Evolutionary conservation across 2,113 vertebrate genomes (phyloP).

Genomic region (Maccullochella peelii): DNA sequence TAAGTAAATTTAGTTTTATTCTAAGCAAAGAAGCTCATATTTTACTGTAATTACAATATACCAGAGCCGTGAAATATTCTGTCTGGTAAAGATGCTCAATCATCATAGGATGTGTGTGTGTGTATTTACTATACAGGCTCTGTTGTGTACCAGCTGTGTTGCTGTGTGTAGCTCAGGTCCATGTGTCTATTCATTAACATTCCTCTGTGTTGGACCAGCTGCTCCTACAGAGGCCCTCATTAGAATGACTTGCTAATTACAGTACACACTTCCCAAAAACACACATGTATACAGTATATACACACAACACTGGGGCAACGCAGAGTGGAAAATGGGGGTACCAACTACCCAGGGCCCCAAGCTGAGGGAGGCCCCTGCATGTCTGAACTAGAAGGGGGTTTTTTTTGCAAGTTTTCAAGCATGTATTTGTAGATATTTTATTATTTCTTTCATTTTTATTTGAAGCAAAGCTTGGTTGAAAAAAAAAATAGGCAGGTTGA

Average conservation of each 20-base stretch:
- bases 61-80: not conserved
- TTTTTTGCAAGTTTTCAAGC: slow-evolving; percentile 8
- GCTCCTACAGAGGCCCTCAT: slow-evolving; percentile 70
- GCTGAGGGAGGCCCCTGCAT: not conserved
- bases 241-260: slow-evolving; percentile 72
- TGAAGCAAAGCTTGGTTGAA: not conserved
- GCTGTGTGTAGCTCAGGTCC: slow-evolving; percentile 41
- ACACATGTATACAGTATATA: slow-evolving; percentile 21
- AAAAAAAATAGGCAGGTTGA: not conserved
- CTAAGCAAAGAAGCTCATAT: not conserved
- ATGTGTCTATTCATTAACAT: slow-evolving; percentile 82
- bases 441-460: not conserved
- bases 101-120: not conserved
- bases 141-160: slow-evolving; percentile 60
- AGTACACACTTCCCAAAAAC: slow-evolving; percentile 57
- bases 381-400: slow-evolving; percentile 10
- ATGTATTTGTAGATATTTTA: not conserved
- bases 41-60: not conserved
- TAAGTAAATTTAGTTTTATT: not conserved
- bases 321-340: slow-evolving; percentile 29
- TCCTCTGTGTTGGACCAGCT: slow-evolving; percentile 77
- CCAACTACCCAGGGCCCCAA: not conserved
- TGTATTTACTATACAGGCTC: slow-evolving; percentile 19
- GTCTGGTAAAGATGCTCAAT: not conserved
- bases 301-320: slow-evolving; percentile 21